These are phyloP conservation scores for Odontocolon sp. DNA, from an alignment of 2,888 invertebrate species.

Conservation along the genomic window DNA sequence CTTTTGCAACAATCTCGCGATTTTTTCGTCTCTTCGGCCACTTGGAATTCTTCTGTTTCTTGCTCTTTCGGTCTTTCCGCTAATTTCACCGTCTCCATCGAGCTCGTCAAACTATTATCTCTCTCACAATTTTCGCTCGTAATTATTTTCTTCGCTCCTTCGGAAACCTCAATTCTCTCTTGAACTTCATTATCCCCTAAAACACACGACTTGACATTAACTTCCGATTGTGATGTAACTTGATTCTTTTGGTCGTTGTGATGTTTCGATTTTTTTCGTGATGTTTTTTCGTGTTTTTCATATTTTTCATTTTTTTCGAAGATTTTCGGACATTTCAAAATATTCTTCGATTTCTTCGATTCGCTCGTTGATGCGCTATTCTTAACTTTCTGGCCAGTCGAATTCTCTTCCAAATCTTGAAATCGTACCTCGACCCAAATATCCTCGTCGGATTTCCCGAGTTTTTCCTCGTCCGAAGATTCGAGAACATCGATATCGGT, in stretches of 20 bases:
- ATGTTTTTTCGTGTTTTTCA: neutral
- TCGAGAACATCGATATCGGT: conserved; percentile 67
- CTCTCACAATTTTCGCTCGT: neutral
- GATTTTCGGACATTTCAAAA: neutral
- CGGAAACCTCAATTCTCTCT: neutral
- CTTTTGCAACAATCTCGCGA: neutral
- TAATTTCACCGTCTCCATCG: neutral
- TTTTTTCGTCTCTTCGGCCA: conserved; percentile 3
- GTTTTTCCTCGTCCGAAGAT: conserved; percentile 66
- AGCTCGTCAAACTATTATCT: neutral
- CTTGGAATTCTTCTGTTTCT: neutral
- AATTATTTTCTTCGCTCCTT: neutral
- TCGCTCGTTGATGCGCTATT: too few relatives aligned
- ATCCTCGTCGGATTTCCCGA: conserved; percentile 71
- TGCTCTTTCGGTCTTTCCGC: neutral
- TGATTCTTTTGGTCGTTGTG: neutral
- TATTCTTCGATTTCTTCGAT: neutral
- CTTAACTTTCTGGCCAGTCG: neutral
- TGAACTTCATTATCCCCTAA: neutral
- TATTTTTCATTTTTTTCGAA: too few relatives aligned
- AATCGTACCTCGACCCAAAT: conserved; percentile 70
- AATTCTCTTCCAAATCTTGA: conserved; percentile 42
- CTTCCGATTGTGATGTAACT: neutral
- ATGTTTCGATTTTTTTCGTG: neutral
- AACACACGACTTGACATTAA: neutral